These are phyloP conservation scores for Brachyopa scutellaris DNA, from an alignment of 2,888 invertebrate genomes.

Conservation along the genomic window DNA sequence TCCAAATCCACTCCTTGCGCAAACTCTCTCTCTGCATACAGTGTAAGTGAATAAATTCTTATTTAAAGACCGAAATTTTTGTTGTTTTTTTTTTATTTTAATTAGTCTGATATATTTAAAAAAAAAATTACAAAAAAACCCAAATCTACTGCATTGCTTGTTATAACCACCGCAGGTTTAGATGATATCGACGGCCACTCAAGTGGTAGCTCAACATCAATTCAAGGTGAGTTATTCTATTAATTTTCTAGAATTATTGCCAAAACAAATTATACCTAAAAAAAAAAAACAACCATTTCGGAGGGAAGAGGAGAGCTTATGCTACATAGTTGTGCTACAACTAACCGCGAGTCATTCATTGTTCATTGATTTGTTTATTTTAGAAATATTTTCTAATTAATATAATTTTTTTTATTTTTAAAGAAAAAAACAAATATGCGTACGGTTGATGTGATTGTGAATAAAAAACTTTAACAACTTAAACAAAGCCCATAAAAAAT, in stretches of 20 bases:
- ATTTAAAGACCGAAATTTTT: constrained; percentile 1
- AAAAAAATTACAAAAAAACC: constrained; percentile 9
- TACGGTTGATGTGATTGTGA: constrained; percentile 59
- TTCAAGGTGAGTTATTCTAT: constrained; percentile 84
- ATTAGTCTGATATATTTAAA: constrained; percentile 16
- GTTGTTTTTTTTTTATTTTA: constrained; percentile 8
- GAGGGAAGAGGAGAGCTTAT: constrained; percentile 36
- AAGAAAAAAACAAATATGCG: constrained; percentile 16
- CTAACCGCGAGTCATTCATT: neutral
- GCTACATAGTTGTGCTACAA: constrained; percentile 14
- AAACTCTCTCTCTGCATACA: no score
- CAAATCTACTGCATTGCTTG: constrained; percentile 64
- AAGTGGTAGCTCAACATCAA: constrained; percentile 86
- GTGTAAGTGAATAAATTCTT: constrained; percentile 37
- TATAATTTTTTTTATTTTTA: no score
- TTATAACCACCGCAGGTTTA: constrained; percentile 73
- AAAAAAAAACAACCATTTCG: neutral
- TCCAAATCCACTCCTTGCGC: no score
- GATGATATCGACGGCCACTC: constrained; percentile 88
- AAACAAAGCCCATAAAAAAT: no score
- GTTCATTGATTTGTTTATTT: neutral
- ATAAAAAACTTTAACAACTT: neutral
- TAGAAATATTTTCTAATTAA: neutral
- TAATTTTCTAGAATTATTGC: constrained; percentile 3
- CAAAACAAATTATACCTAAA: neutral